phyloP scores from a whole-genome alignment of 2,888 invertebrate species.

The Platypus cylindrus region DNA sequence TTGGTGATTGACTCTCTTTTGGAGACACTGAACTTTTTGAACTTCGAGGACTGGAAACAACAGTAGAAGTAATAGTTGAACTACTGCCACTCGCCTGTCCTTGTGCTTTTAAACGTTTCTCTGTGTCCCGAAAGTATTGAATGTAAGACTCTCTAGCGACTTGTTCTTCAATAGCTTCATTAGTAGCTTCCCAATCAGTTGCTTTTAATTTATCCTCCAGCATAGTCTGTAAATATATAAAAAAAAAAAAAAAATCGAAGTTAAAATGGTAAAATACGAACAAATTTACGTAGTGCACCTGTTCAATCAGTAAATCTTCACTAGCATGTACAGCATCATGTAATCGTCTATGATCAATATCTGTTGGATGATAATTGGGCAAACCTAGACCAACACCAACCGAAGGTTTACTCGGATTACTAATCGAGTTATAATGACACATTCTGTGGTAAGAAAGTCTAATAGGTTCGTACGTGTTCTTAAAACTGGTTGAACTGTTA shows the following conservation, averaged over 20 bases:
- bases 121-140: slow-evolving; percentile 43
- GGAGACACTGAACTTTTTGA: slow-evolving; percentile 32
- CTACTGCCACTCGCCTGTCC: slow-evolving; percentile 32
- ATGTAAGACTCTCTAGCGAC: slow-evolving; percentile 75
- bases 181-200: slow-evolving; percentile 86
- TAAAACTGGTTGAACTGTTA: slow-evolving; percentile 56
- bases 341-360: slow-evolving; percentile 56
- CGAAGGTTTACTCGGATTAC: slow-evolving; percentile 69
- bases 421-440: slow-evolving; percentile 79
- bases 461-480: slow-evolving; percentile 65
- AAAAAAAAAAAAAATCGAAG: slow-evolving; percentile 1
- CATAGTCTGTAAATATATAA: slow-evolving; percentile 52
- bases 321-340: slow-evolving; percentile 64
- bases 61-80: slow-evolving; percentile 31
- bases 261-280: no score
- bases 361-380: slow-evolving; percentile 64
- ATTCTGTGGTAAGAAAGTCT: slow-evolving; percentile 76
- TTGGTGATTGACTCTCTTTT: slow-evolving; percentile 32
- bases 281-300: slow-evolving; percentile 41
- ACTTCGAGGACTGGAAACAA: slow-evolving; percentile 28
- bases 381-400: slow-evolving; percentile 76
- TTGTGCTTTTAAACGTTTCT: slow-evolving; percentile 31
- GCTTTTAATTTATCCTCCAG: slow-evolving; percentile 78
- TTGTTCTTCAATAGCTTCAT: slow-evolving; percentile 81
- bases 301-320: slow-evolving; percentile 68